phyloP scores from a whole-genome alignment of 1,140 invertebrate species.

The Bombus breviceps region DNA sequence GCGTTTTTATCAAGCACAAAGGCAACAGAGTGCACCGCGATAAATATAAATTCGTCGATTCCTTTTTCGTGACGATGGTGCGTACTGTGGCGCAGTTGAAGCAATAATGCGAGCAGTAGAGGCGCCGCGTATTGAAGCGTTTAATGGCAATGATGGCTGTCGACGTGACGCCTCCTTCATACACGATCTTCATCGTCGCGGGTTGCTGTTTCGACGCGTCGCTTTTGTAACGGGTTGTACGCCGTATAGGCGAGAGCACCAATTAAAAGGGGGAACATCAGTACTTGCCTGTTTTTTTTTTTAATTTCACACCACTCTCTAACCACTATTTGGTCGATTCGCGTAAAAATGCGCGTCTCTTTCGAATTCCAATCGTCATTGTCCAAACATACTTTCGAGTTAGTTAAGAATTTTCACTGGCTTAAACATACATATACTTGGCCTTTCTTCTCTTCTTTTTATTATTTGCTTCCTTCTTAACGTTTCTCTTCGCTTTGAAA shows the following conservation, averaged over 20 bases:
- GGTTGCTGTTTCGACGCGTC: conserved; percentile 63
- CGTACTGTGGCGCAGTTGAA: conserved; percentile 6
- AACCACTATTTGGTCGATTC: conserved; percentile 30
- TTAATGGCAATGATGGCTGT: conserved; percentile 62
- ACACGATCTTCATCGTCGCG: conserved; percentile 61
- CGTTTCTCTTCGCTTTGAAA: not conserved
- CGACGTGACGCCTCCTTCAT: conserved; percentile 60
- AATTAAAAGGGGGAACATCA: conserved; percentile 64
- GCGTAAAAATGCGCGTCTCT: not conserved
- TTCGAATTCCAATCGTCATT: not conserved
- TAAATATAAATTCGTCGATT: conserved; percentile 34
- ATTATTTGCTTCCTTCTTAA: not conserved
- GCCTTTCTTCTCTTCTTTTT: too few species aligned
- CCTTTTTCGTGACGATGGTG: conserved; percentile 7
- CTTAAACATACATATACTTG: not conserved
- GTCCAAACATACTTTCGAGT: not conserved
- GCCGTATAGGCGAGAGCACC: conserved; percentile 56
- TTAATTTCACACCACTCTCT: conserved; percentile 44
- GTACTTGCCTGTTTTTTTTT: conserved; percentile 47
- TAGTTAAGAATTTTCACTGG: not conserved
- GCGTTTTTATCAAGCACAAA: not conserved
- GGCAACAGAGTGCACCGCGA: not conserved
- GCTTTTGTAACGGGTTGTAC: conserved; percentile 60
- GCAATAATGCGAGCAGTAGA: conserved; percentile 42
- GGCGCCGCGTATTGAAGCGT: conserved; percentile 59